Evolutionary conservation across 2,888 invertebrate genomes (phyloP).

Genomic region (Leucoma salicis): DNA sequence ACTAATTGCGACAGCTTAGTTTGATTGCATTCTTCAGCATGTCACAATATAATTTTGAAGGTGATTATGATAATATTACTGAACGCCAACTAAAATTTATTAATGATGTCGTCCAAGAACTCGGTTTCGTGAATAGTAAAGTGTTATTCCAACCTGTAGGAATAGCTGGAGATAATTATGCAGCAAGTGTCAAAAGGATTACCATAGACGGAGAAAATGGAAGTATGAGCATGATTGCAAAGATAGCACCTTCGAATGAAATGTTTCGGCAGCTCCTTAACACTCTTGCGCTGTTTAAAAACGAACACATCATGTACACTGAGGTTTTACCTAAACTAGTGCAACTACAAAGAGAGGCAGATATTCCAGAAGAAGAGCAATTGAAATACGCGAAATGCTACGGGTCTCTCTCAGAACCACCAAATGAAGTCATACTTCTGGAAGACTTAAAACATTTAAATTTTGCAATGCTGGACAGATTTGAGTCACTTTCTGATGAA

Average conservation of each 20-base stretch:
- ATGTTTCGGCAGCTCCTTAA: conserved; percentile 24
- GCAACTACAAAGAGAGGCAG: conserved; percentile 41
- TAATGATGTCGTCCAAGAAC: conserved; percentile 36
- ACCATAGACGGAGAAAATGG: conserved; percentile 32
- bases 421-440: conserved; percentile 46
- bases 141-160: conserved; percentile 38
- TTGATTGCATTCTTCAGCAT: conserved; percentile 17
- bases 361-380: conserved; percentile 37
- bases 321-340: conserved; percentile 43
- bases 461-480: conserved; percentile 46
- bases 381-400: conserved; percentile 45
- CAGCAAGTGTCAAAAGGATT: conserved; percentile 37
- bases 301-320: conserved; percentile 45
- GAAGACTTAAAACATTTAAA: conserved; percentile 45
- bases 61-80: conserved; percentile 33
- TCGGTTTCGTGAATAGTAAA: conserved; percentile 36
- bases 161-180: conserved; percentile 43
- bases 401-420: conserved; percentile 34
- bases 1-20: not conserved
- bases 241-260: conserved; percentile 43
- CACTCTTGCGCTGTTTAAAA: conserved; percentile 31
- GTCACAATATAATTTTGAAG: conserved; percentile 36
- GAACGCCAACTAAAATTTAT: conserved; percentile 42
- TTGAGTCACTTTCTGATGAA: conserved; percentile 37
- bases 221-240: conserved; percentile 41